Percentiles rank a stretch among this genome's conserved stretches.
Evolutionary conservation across 2,113 vertebrate species (phyloP).

Genomic region (Rhabdornis inornatus): DNA sequence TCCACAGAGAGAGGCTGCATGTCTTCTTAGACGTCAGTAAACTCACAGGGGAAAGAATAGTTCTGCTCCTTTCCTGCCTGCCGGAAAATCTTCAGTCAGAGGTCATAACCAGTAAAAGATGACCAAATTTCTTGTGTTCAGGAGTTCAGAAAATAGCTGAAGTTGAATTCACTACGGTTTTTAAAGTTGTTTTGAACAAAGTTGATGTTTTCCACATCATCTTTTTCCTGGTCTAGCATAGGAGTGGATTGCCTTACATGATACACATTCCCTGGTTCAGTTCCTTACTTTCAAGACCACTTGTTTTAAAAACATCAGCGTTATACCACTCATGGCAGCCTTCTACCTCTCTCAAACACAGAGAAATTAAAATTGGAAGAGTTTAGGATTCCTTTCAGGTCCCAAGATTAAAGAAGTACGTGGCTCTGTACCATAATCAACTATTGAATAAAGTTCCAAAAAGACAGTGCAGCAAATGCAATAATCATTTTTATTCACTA

Average conservation of each 20-base stretch:
- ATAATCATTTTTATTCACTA: background rate
- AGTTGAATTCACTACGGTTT: background rate
- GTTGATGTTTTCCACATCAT: background rate
- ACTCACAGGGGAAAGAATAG: background rate
- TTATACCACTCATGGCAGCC: fast-evolving
- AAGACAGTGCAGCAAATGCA: background rate
- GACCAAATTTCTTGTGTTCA: background rate
- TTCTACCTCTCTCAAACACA: background rate
- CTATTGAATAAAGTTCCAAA: background rate
- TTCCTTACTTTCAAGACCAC: background rate
- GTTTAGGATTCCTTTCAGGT: background rate
- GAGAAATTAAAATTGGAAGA: background rate
- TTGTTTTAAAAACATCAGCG: background rate
- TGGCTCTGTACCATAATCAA: background rate
- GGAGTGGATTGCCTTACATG: background rate
- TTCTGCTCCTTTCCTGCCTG: background rate
- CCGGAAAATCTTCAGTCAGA: slow-evolving; percentile 25
- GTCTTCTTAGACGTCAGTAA: slow-evolving; percentile 1
- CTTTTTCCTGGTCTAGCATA: background rate
- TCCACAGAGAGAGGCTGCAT: background rate
- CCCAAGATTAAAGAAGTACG: background rate
- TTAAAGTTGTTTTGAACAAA: background rate
- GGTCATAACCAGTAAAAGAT: background rate
- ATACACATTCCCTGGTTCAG: background rate
- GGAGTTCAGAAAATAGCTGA: background rate